Evolutionary conservation across 2,113 vertebrate genomes (phyloP).

Genomic region (Caranx melampygus): DNA sequence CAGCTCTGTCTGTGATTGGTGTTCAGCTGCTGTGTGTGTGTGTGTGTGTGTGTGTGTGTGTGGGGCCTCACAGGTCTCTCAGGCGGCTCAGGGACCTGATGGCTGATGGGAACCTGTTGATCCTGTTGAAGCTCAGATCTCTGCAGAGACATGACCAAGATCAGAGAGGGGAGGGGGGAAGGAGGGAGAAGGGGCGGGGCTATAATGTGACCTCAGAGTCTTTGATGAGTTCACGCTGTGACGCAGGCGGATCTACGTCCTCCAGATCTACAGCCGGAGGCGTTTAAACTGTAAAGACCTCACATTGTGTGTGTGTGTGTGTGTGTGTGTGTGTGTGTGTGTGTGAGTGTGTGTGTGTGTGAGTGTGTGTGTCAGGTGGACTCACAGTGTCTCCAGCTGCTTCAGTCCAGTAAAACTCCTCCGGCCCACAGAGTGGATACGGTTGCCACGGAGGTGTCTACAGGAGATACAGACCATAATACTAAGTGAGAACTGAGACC

Average conservation of each 20-base stretch:
- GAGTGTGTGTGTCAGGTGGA: conserved; percentile 68
- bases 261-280: conserved; percentile 28
- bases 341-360: too few relatives aligned
- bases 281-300: conserved; percentile 17
- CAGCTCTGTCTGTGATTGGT: too few relatives aligned
- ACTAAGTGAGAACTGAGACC: not conserved
- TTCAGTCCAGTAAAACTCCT: conserved; percentile 90
- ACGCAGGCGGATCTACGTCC: conserved; percentile 42
- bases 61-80: conserved; percentile 87
- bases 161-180: too few relatives aligned
- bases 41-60: conserved; percentile 23
- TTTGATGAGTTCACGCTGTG: too few relatives aligned
- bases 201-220: not conserved
- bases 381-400: conserved; percentile 91
- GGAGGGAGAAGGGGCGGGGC: too few relatives aligned
- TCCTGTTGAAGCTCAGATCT: conserved; percentile 91
- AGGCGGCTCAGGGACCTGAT: conserved; percentile 87
- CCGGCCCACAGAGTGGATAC: conserved; percentile 89
- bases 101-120: conserved; percentile 87
- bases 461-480: not conserved
- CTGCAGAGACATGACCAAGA: conserved; percentile 63
- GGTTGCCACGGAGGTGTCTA: conserved; percentile 93
- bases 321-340: too few relatives aligned
- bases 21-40: not conserved
- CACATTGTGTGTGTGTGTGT: too few relatives aligned